Evolutionary conservation across 2,113 vertebrate species (phyloP).

Genomic region (Mesoclemmys tuberculata): DNA sequence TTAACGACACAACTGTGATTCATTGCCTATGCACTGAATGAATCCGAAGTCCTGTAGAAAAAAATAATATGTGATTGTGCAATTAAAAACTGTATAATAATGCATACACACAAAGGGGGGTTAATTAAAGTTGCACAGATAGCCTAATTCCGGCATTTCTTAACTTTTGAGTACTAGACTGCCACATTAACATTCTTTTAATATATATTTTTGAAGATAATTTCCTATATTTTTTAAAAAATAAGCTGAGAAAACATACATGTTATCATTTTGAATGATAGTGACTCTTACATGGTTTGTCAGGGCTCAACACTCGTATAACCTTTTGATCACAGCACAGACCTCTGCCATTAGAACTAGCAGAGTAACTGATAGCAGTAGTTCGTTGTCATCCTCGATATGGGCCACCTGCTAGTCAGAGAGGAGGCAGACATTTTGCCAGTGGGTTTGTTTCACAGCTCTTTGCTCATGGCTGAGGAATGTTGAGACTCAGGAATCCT

Average conservation of each 20-base stretch:
- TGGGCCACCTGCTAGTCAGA: too few relatives aligned
- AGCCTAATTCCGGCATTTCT: background rate
- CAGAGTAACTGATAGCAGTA: background rate
- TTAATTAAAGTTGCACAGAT: background rate
- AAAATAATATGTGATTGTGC: background rate
- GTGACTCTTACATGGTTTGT: too few relatives aligned
- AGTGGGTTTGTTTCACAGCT: background rate
- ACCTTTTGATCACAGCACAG: too few relatives aligned
- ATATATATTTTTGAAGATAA: too few relatives aligned
- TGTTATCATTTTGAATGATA: too few relatives aligned
- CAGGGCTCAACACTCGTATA: too few relatives aligned
- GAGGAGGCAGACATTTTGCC: background rate
- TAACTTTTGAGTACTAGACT: background rate
- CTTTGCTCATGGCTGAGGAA: background rate
- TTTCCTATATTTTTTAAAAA: too few relatives aligned
- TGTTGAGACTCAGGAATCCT: background rate
- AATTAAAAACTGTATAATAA: background rate
- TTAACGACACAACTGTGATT: background rate
- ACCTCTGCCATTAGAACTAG: too few relatives aligned
- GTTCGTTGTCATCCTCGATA: background rate
- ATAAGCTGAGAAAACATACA: too few relatives aligned
- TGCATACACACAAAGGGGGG: background rate
- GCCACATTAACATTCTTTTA: background rate
- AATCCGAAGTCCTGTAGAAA: background rate
- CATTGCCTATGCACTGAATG: background rate